Evolutionary conservation across 2,113 vertebrate genomes (phyloP).

Genomic region (Laticauda colubrina): DNA sequence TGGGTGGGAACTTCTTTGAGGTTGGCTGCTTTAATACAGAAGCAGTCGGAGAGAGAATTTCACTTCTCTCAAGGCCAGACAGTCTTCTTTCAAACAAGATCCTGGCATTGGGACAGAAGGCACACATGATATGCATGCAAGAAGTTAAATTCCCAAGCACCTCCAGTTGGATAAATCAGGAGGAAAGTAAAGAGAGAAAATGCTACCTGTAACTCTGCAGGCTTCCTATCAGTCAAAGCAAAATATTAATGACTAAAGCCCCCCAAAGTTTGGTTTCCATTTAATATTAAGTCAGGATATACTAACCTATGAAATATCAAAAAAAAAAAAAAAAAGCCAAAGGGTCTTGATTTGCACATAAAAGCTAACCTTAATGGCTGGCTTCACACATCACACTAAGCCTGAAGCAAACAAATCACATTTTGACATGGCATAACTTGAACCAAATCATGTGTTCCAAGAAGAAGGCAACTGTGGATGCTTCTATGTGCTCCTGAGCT

Average conservation of each 20-base stretch:
- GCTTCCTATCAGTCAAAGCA: neutral
- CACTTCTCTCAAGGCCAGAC: slow-evolving; percentile 18
- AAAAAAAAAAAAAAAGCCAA: neutral
- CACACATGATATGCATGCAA: neutral
- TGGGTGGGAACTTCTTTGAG: neutral
- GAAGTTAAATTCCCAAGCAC: neutral
- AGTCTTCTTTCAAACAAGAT: neutral
- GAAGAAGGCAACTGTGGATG: neutral
- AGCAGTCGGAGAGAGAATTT: slow-evolving; percentile 31
- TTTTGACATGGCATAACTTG: neutral
- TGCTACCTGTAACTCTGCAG: neutral
- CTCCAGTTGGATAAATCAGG: neutral
- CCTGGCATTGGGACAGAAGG: neutral
- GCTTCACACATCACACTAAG: neutral
- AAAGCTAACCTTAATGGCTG: neutral
- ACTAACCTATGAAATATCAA: neutral
- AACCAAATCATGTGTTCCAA: neutral
- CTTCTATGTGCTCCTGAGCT: neutral
- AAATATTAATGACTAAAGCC: neutral
- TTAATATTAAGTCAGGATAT: neutral
- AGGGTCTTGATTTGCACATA: neutral
- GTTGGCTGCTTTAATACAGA: slow-evolving; percentile 45
- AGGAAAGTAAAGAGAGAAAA: neutral
- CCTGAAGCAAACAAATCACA: neutral
- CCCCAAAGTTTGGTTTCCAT: neutral